phyloP scores from a whole-genome alignment of 2,113 vertebrate genomes.

The Tetrao urogallus region DNA sequence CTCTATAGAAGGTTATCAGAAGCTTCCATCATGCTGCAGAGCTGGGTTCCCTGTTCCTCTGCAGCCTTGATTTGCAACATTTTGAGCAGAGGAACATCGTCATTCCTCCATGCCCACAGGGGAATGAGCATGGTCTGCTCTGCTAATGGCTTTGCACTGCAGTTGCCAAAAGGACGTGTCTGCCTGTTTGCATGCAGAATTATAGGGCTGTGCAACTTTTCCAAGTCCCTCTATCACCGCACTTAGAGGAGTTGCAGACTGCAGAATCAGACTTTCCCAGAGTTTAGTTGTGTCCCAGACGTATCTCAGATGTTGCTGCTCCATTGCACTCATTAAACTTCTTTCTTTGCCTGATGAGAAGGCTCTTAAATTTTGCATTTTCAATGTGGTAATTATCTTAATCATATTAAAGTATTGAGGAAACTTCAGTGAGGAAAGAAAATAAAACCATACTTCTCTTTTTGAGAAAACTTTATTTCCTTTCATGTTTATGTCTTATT shows the following conservation, averaged over 20 bases:
- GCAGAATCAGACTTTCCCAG: neutral
- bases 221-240: neutral
- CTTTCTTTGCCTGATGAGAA: neutral
- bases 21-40: neutral
- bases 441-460: neutral
- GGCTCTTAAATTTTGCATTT: neutral
- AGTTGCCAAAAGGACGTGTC: neutral
- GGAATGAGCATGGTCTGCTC: neutral
- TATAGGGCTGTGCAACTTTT: neutral
- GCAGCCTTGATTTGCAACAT: neutral
- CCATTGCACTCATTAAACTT: neutral
- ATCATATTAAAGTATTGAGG: neutral
- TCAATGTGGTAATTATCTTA: neutral
- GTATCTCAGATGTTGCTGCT: neutral
- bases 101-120: neutral
- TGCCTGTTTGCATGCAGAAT: neutral
- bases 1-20: neutral
- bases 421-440: neutral
- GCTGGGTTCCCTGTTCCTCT: neutral
- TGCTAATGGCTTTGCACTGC: neutral
- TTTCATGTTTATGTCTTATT: conserved; percentile 18
- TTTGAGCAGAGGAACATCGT: neutral
- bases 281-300: neutral
- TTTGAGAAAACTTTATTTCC: neutral
- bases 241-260: neutral